phyloP scores from a whole-genome alignment of 2,113 vertebrate genomes.

The Cygnus atratus region DNA sequence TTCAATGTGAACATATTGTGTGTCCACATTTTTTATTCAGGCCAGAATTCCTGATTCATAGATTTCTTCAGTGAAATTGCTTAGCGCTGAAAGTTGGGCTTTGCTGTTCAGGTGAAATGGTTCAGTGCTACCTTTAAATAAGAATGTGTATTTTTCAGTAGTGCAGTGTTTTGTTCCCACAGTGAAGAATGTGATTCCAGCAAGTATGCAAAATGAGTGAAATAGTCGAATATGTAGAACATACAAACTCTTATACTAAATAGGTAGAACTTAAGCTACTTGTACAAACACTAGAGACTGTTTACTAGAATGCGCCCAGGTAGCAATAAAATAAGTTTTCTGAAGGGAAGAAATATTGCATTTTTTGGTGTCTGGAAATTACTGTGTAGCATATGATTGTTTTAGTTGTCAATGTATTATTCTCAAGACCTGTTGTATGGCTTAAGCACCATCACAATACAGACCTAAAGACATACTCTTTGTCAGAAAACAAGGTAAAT shows the following conservation, averaged over 20 bases:
- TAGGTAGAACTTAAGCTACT: slow-evolving; percentile 7
- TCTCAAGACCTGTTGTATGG: neutral
- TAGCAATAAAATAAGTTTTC: neutral
- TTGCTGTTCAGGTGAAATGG: neutral
- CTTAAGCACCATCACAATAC: neutral
- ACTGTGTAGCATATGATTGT: neutral
- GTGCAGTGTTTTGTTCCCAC: neutral
- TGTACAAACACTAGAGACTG: neutral
- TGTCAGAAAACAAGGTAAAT: neutral
- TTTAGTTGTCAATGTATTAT: neutral
- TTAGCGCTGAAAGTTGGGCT: neutral
- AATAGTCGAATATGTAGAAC: neutral
- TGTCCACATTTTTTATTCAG: neutral
- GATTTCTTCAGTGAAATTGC: slow-evolving; percentile 19
- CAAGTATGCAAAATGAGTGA: neutral
- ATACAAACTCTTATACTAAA: neutral
- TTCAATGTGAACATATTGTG: neutral
- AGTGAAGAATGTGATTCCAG: neutral
- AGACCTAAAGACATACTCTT: neutral
- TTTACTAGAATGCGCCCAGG: neutral
- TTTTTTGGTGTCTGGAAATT: neutral
- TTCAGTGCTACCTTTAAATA: neutral
- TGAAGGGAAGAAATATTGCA: neutral
- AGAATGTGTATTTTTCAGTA: neutral
- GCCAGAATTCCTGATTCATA: neutral